phyloP scores from a whole-genome alignment of 2,797 vertebrate genomes.

The Sebastes itinus region DNA sequence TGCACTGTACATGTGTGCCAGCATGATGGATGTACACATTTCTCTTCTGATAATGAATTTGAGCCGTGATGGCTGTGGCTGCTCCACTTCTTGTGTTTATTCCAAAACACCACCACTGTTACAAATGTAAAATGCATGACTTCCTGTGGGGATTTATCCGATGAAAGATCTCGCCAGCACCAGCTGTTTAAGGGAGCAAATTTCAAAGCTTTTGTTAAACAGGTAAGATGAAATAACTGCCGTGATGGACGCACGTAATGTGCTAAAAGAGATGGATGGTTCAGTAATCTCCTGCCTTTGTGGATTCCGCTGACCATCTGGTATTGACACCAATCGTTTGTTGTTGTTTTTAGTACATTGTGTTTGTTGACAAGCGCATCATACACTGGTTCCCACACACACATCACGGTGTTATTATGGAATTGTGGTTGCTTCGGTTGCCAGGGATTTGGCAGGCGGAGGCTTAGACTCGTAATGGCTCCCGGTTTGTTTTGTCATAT shows the following conservation, averaged over 20 bases:
- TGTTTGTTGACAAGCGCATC: conserved; percentile 23
- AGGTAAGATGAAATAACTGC: conserved; percentile 4
- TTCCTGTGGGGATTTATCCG: background rate
- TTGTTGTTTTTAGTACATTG: conserved; percentile 6
- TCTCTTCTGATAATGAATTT: background rate
- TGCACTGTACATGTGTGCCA: background rate
- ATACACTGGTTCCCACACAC: background rate
- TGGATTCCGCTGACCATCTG: conserved; percentile 53
- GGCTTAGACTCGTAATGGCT: conserved; percentile 31
- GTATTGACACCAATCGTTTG: conserved; percentile 26
- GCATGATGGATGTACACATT: background rate
- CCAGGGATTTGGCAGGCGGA: conserved; percentile 18
- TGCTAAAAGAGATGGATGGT: conserved; percentile 3
- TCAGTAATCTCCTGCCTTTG: conserved; percentile 17
- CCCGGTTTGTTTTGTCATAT: conserved; percentile 37
- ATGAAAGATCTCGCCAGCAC: background rate
- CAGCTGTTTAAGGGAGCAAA: conserved; percentile 5
- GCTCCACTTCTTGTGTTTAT: conserved; percentile 9
- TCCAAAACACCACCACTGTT: background rate
- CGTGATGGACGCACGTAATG: background rate
- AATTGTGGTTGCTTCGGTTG: conserved; percentile 20
- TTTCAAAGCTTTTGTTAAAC: conserved; percentile 3
- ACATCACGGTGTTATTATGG: background rate
- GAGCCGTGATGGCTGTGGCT: background rate
- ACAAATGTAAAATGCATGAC: conserved; percentile 12